These are phyloP conservation scores for Tipula lateralis DNA, from an alignment of 2,888 invertebrate genomes.

Conservation along the genomic window DNA sequence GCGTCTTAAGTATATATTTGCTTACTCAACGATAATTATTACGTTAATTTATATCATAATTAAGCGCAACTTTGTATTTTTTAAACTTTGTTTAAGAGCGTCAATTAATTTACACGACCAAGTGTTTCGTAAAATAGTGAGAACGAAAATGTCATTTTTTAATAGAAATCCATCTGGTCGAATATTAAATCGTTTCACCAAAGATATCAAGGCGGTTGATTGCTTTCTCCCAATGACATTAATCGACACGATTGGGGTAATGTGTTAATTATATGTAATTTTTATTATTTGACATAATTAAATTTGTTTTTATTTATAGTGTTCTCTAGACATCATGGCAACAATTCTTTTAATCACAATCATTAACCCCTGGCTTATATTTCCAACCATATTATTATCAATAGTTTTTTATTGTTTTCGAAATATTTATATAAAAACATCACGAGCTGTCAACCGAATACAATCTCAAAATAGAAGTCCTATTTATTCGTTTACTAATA, in stretches of 20 bases:
- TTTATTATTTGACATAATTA: not conserved
- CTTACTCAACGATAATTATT: constrained; percentile 47
- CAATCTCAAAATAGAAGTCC: constrained; percentile 59
- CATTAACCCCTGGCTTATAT: constrained; percentile 58
- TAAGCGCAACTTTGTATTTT: constrained; percentile 50
- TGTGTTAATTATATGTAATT: not conserved
- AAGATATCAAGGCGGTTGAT: constrained; percentile 65
- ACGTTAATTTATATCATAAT: constrained; percentile 40
- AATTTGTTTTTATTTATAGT: constrained; percentile 38
- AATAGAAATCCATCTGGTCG: constrained; percentile 67
- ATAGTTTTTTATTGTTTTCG: constrained; percentile 57
- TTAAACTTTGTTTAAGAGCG: constrained; percentile 67
- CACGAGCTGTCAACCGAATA: constrained; percentile 52
- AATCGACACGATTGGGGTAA: constrained; percentile 57
- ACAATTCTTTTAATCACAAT: constrained; percentile 60
- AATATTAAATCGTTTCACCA: constrained; percentile 70
- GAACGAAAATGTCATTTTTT: constrained; percentile 71
- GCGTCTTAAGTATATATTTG: constrained; percentile 32
- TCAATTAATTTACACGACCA: constrained; percentile 70
- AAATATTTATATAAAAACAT: constrained; percentile 53
- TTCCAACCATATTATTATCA: constrained; percentile 57
- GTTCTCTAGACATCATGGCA: constrained; percentile 49
- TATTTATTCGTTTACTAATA: constrained; percentile 69
- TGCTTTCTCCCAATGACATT: constrained; percentile 57
- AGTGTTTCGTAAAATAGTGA: constrained; percentile 71